Base-by-base conservation (phyloP, 1,140 invertebrate genomes). In the Grapholita molesta region DNA sequence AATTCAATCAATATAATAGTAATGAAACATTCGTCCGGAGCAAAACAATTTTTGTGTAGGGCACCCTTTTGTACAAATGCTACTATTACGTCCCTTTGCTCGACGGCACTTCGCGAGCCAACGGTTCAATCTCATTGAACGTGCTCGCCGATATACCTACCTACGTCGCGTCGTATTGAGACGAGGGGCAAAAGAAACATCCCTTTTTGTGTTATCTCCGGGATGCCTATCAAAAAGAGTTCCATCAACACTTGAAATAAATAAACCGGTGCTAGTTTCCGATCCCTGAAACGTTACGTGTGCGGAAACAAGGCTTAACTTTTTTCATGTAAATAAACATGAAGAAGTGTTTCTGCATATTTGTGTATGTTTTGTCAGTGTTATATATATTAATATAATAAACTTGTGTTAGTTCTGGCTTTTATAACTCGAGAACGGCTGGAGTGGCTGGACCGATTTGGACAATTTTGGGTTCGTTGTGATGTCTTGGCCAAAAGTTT, bases 91-190 rank as follows among this genome's bases (percentile, higher is more conserved):
- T 67, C 73, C 73, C 69, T 76, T 74, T 70, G 71, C 35, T 61
- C 33, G 70, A 55, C 52, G 52, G 53, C 71, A 66, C 70, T 73
- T 61, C 65, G 67, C 28, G 38, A 69, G 68, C 48, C 78, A 70
- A 76, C 76, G 73, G 71, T 78, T 73, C 78, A 76, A 80, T 78
- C 74, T 76, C 75, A 78, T 80, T 77, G 74, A 75, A 72, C 76
- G 74, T 73, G 72, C 72, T 68, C 35, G 35, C 35, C 71, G 69
- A 74, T 75, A 74, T 52, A 68, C 70, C 57, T 57, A 57, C n/a
- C n/a, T n/a, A n/a, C n/a, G n/a, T n/a, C n/a, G n/a, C 53, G 18
- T 28, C 38, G 69, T 69, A 70, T 69, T 70, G 68, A 75, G 70
- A 48, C 52, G 68, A 68, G 66, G 64, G 61, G 65, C 67, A 69